Conservation (phyloP, 2,888 invertebrate genomes). For the Drosophila acutilabella region DNA sequence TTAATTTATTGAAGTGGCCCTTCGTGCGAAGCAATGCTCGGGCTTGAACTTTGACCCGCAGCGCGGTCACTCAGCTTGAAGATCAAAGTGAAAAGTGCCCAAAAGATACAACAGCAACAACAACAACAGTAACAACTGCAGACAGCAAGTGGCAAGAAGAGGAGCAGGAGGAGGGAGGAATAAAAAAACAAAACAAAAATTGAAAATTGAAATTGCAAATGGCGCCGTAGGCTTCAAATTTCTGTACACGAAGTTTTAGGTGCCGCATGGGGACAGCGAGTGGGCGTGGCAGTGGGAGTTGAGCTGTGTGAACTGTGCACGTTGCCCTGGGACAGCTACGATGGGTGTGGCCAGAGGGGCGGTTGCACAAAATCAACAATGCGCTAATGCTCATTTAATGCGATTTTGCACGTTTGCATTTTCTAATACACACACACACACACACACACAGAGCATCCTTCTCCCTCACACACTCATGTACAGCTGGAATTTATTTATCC, state of each 20-base stretch:
- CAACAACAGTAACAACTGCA: background rate
- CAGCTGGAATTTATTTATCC: constrained; percentile 71
- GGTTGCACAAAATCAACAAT: constrained; percentile 64
- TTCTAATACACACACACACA: constrained; percentile 36
- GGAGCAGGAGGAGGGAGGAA: background rate
- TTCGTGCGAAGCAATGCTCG: constrained; percentile 7
- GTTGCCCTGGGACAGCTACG: too few species aligned
- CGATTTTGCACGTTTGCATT: constrained; percentile 75
- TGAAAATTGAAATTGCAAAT: constrained; percentile 43
- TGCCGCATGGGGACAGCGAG: background rate
- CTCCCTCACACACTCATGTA: constrained; percentile 1
- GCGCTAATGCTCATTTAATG: constrained; percentile 82
- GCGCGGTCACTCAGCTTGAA: constrained; percentile 53
- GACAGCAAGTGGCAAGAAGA: background rate
- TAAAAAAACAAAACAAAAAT: constrained; percentile 12
- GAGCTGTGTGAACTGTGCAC: background rate
- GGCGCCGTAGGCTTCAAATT: constrained; percentile 26
- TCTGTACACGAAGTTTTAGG: background rate
- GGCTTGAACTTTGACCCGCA: constrained; percentile 65
- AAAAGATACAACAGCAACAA: too few species aligned
- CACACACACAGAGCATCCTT: background rate
- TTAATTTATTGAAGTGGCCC: constrained; percentile 78
- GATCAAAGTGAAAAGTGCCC: constrained; percentile 51
- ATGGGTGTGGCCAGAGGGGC: background rate
- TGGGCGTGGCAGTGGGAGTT: background rate